Conservation (phyloP, 2,888 invertebrate species). For the Perithous albicinctus region DNA sequence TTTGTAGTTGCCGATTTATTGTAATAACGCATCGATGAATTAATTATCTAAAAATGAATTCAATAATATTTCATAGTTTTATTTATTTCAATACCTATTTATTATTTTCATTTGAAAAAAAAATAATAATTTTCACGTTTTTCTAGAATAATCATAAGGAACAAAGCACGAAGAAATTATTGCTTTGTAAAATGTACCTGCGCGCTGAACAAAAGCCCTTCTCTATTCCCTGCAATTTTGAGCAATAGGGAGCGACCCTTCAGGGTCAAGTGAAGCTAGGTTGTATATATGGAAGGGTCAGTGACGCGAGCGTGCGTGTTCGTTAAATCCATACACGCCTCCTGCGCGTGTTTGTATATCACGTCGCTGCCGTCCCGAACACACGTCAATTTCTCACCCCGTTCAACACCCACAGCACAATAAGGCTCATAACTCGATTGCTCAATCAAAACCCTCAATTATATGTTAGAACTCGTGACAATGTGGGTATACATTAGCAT, state of each 20-base stretch:
- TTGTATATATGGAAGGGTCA: conserved; percentile 39
- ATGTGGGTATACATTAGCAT: conserved; percentile 19
- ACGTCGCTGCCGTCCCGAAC: too few species aligned
- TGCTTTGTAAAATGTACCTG: not conserved
- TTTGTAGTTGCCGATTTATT: too few species aligned
- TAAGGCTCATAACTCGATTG: conserved; percentile 62
- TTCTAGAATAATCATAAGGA: too few species aligned
- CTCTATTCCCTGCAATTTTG: not conserved
- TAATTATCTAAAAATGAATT: too few species aligned
- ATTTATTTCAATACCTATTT: too few species aligned
- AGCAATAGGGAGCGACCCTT: conserved; percentile 29
- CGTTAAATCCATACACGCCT: conserved; percentile 19
- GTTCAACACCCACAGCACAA: conserved; percentile 61
- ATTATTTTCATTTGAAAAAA: too few species aligned
- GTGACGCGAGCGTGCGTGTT: conserved; percentile 41
- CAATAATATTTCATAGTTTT: too few species aligned
- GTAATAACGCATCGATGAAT: too few species aligned
- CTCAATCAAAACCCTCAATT: conserved; percentile 66
- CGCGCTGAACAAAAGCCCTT: conserved; percentile 6
- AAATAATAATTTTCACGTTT: too few species aligned
- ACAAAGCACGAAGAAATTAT: too few species aligned
- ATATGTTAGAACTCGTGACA: conserved; percentile 49
- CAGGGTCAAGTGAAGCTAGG: conserved; percentile 36
- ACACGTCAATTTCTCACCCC: conserved; percentile 48
- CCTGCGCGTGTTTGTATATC: conserved; percentile 27